Conservation (phyloP, 2,888 invertebrate species). For the Eremobia ochroleuca region DNA sequence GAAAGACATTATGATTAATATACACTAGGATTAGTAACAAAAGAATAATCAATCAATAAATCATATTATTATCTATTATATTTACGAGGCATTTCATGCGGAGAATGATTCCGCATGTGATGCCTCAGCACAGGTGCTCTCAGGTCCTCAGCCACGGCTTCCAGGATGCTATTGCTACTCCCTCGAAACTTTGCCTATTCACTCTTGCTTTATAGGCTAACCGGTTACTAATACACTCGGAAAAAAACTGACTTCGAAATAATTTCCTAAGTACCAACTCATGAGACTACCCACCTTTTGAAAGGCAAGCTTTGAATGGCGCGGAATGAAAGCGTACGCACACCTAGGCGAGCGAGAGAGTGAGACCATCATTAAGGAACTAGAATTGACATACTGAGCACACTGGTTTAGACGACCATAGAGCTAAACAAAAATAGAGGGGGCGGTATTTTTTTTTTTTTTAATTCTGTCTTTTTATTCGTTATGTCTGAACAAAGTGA, state of each 20-base stretch:
- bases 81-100: too few species aligned
- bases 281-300: conserved; percentile 40
- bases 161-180: too few species aligned
- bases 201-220: neutral
- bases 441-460: too few species aligned
- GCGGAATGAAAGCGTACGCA: conserved; percentile 55
- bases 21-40: too few species aligned
- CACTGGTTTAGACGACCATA: conserved; percentile 43
- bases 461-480: neutral
- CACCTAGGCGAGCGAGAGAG: conserved; percentile 35
- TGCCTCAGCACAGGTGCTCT: too few species aligned
- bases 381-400: conserved; percentile 67
- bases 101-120: too few species aligned
- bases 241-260: conserved; percentile 2
- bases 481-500: neutral
- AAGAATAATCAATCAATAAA: too few species aligned
- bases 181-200: too few species aligned
- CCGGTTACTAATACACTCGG: neutral
- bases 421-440: conserved; percentile 38
- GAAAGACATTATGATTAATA: too few species aligned
- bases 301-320: conserved; percentile 66
- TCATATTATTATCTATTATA: too few species aligned
- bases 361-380: conserved; percentile 71
- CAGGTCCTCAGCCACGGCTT: too few species aligned
- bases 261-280: neutral